These are phyloP conservation scores for Takifugu ocellatus DNA, from an alignment of 2,797 vertebrate genomes.

Conservation along the genomic window DNA sequence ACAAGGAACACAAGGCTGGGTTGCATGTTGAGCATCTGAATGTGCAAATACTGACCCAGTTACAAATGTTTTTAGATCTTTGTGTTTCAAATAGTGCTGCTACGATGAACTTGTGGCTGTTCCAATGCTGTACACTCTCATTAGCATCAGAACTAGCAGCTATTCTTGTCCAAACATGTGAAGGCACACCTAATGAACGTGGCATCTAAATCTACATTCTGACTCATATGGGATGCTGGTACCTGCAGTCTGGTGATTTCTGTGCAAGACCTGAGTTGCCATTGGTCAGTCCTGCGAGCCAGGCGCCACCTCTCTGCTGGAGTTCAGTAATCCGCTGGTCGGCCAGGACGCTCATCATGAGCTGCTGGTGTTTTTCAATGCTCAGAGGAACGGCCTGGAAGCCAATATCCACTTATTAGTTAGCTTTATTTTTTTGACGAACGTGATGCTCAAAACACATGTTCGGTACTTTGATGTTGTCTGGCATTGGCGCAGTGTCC, in stretches of 20 bases:
- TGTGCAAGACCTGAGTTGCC: conserved; percentile 68
- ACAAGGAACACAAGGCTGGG: neutral
- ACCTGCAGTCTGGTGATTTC: conserved; percentile 85
- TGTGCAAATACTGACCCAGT: conserved; percentile 9
- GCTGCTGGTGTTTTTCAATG: conserved; percentile 78
- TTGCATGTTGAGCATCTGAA: too few species aligned
- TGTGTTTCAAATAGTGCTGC: conserved; percentile 17
- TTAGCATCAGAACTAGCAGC: conserved; percentile 12
- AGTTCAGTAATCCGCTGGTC: conserved; percentile 83
- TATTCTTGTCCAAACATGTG: neutral
- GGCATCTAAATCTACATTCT: neutral
- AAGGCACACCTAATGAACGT: too few species aligned
- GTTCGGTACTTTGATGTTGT: conserved; percentile 67
- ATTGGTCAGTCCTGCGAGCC: conserved; percentile 81
- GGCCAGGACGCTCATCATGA: conserved; percentile 82
- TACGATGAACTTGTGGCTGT: conserved; percentile 3
- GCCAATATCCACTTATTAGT: neutral
- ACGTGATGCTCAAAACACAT: neutral
- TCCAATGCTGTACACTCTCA: neutral
- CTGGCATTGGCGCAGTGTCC: conserved; percentile 70
- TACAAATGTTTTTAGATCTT: conserved; percentile 9
- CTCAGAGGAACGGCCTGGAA: conserved; percentile 71
- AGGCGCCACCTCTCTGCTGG: conserved; percentile 84
- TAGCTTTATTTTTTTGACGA: neutral
- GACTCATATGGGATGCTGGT: conserved; percentile 5